A percentile compares a stretch with the other conserved stretches of the same genome.
Conservation (phyloP, 2,113 vertebrate species). For the Chaetodon auriga region DNA sequence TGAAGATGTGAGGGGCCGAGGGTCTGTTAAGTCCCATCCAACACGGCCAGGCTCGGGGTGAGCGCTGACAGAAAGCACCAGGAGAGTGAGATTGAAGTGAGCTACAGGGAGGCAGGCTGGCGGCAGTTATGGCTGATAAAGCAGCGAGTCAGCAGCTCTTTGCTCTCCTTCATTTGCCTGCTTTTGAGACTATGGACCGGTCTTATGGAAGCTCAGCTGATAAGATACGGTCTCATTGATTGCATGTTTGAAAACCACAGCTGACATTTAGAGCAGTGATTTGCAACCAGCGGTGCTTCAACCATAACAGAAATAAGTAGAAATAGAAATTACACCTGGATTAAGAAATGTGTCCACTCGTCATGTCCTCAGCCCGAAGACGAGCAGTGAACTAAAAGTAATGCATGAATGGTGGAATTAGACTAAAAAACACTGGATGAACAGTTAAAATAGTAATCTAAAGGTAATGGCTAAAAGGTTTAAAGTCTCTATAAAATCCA, state of each 20-base stretch:
- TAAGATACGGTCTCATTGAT: slow-evolving; percentile 37
- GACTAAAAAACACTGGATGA: no score
- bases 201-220: neutral
- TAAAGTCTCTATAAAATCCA: neutral
- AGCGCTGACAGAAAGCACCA: slow-evolving; percentile 46
- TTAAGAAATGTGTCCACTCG: neutral
- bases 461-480: no score
- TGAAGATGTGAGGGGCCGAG: slow-evolving; percentile 67
- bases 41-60: slow-evolving; percentile 53
- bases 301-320: neutral
- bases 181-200: slow-evolving; percentile 15
- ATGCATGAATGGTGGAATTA: no score
- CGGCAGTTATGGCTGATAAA: slow-evolving; percentile 64
- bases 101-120: slow-evolving; percentile 55
- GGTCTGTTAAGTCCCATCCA: slow-evolving; percentile 65
- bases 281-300: neutral
- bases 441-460: no score
- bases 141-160: slow-evolving; percentile 41
- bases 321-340: neutral
- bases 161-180: slow-evolving; percentile 37
- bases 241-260: neutral
- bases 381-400: no score
- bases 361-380: neutral
- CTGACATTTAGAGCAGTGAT: slow-evolving; percentile 20
- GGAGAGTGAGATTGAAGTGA: slow-evolving; percentile 64